phyloP scores from a whole-genome alignment of 2,888 invertebrate genomes.

The Ariolimax columbianus region DNA sequence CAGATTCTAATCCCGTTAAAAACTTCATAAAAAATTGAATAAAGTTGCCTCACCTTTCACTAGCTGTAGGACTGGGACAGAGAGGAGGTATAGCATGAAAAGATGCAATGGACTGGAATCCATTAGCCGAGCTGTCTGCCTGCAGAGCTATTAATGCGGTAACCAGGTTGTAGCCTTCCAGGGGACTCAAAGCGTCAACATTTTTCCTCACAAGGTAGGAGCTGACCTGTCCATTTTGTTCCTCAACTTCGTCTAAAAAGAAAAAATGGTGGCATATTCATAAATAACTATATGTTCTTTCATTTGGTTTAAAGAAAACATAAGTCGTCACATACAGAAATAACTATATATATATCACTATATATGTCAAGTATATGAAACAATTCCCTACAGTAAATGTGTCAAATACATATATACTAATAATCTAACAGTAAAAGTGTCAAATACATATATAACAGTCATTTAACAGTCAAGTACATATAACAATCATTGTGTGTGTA shows the following conservation, averaged over 20 bases:
- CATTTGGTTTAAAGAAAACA: no score
- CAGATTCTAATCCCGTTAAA: background rate
- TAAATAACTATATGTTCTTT: no score
- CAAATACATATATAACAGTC: background rate
- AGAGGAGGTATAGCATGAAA: conserved; percentile 59
- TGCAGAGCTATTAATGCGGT: conserved; percentile 53
- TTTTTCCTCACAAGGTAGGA: conserved; percentile 17
- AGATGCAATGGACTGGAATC: conserved; percentile 58
- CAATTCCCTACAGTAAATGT: no score
- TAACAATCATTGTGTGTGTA: no score
- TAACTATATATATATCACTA: no score
- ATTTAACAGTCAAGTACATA: no score
- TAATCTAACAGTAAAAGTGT: no score
- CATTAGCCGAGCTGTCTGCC: conserved; percentile 56
- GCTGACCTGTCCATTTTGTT: background rate
- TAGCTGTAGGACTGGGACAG: conserved; percentile 56
- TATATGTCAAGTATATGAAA: no score
- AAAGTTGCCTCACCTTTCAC: conserved; percentile 32
- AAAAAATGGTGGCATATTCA: background rate
- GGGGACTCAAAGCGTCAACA: conserved; percentile 39
- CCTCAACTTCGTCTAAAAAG: background rate
- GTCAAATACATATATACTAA: no score
- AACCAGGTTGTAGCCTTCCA: conserved; percentile 53
- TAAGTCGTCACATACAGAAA: no score
- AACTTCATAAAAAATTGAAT: background rate